Base-by-base conservation (phyloP, 1,140 invertebrate species). In the Pachypsylla venusta region DNA sequence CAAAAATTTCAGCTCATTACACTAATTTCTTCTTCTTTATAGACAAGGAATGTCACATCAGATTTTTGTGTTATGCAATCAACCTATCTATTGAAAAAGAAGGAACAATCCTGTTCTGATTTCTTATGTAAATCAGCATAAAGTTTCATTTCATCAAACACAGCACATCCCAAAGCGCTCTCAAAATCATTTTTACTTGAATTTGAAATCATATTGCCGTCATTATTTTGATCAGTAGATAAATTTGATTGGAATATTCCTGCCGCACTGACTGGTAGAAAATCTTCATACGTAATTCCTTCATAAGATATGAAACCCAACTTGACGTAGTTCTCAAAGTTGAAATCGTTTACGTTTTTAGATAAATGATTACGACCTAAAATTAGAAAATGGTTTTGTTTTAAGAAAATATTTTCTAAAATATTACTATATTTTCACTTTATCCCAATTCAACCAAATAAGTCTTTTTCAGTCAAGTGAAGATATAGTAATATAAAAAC, bases 321-420 rank as follows among this genome's bases (percentile, higher is more conserved):
- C 4, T 22, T n/a, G 4, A 48, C 16, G 42, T 48, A 48, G 42
- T 48, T 48, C 3, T 48, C 42, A n/a, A 48, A 22, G 42, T 48
- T 48, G 42, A 48, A 48, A 48, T 48, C 42, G 42, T 48, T 48
- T 7, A 48, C 42, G 42, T 48, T 48, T n/a, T 48, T 48, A 22
- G 16, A n/a, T 4, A 48, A 22, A 48, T 48, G 42, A 19, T 7
- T 3, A 7, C 22, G 16, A 22, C 42, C 42, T 48, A 22, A 19
- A 48, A 48, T 10, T n/a, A n/a, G n/a, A n/a, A n/a, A n/a, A n/a
- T n/a, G n/a, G n/a, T n/a, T n/a, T n/a, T n/a, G n/a, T n/a, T n/a
- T n/a, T n/a, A n/a, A n/a, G n/a, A n/a, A n/a, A n/a, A n/a, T n/a
- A n/a, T n/a, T n/a, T n/a, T n/a, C n/a, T n/a, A n/a, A n/a, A n/a